Evolutionary conservation across 2,797 vertebrate genomes (phyloP).

Genomic region (Thaleichthys pacificus): DNA sequence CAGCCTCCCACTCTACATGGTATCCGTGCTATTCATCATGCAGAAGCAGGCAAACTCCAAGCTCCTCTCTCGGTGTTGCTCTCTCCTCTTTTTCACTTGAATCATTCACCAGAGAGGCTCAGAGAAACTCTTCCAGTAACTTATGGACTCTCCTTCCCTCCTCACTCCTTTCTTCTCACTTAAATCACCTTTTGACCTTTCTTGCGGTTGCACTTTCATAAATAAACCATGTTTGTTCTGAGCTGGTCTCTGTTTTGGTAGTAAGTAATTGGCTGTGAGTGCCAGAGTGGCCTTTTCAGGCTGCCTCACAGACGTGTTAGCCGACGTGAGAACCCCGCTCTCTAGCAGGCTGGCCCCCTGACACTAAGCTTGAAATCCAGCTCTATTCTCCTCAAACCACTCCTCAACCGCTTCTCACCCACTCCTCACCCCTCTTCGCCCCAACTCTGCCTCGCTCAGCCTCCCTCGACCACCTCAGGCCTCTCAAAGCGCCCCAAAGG

Average conservation of each 20-base stretch:
- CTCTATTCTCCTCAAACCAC: no score
- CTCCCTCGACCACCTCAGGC: constrained; percentile 42
- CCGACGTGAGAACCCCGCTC: constrained; percentile 41
- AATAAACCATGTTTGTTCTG: constrained; percentile 1
- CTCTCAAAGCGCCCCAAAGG: constrained; percentile 50
- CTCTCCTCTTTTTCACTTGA: no score
- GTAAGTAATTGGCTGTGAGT: constrained; percentile 18
- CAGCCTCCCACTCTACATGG: constrained; percentile 59
- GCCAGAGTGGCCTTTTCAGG: constrained; percentile 33
- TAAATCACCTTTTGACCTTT: constrained; percentile 15
- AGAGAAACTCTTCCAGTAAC: no score
- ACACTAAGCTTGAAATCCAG: constrained; percentile 48
- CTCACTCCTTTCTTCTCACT: background rate
- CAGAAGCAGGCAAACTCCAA: constrained; percentile 19
- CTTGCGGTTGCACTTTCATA: background rate
- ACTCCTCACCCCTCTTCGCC: constrained; percentile 32
- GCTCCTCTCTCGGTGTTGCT: constrained; percentile 1
- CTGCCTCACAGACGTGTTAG: constrained; percentile 38
- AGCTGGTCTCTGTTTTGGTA: constrained; percentile 15
- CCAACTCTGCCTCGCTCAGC: constrained; percentile 3
- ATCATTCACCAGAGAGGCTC: no score
- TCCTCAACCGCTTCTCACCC: constrained; percentile 30
- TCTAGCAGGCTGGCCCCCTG: constrained; percentile 52
- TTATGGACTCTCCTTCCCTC: constrained; percentile 13
- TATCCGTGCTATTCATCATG: constrained; percentile 56